Conservation (phyloP, 1,140 invertebrate species). For the Drosophila chauvacae region DNA sequence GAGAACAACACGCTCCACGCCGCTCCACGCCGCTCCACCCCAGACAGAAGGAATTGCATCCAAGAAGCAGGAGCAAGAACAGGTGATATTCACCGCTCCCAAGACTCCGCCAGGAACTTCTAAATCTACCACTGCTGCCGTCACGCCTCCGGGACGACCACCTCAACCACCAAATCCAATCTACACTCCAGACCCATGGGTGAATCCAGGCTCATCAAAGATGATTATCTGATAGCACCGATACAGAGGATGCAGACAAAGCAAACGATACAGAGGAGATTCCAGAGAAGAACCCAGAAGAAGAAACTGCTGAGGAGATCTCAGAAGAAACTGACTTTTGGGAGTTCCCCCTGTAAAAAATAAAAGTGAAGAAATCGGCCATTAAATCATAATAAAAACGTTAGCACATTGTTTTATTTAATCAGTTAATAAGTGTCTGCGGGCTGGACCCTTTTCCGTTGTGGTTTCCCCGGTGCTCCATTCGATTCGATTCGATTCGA, state of each 20-base stretch:
- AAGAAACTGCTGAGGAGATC: background rate
- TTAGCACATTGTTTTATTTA: conserved; percentile 41
- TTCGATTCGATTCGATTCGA: conserved; percentile 31
- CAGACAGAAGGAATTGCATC: background rate
- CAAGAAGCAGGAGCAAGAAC: background rate
- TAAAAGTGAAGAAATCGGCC: background rate
- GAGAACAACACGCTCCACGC: background rate
- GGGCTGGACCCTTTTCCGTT: conserved; percentile 1
- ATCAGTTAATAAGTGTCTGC: conserved; percentile 24
- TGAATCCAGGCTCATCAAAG: background rate
- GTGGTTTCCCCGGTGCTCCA: conserved; percentile 5
- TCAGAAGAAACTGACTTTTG: background rate
- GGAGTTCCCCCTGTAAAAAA: background rate
- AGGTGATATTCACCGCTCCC: background rate
- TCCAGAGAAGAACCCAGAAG: no score
- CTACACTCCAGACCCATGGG: background rate
- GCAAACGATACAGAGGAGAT: no score
- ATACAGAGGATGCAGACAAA: no score
- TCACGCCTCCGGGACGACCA: background rate
- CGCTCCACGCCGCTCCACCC: background rate
- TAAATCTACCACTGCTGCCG: no score
- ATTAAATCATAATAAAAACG: conserved; percentile 6
- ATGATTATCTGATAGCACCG: background rate
- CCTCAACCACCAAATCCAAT: no score
- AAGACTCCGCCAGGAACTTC: background rate